Evolutionary conservation across 53 echinoderm and acorn worm genomes (phyloP).

Genomic region (Patiria pectinifera): DNA sequence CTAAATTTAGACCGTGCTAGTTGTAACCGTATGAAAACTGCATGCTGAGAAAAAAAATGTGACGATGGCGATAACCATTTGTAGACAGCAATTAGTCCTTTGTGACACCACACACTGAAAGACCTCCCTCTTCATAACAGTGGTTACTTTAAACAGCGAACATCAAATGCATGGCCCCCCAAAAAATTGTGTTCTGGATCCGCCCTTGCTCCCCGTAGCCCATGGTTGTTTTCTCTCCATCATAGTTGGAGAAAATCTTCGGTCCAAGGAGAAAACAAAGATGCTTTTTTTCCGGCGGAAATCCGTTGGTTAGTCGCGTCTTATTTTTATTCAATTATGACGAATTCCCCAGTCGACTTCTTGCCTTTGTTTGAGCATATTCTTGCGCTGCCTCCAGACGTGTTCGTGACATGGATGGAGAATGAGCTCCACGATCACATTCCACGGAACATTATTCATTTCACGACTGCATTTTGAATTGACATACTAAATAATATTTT

Average conservation of each 20-base stretch:
- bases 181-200: too few species aligned
- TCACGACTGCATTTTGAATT: neutral
- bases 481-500: neutral
- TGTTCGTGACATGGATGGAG: neutral
- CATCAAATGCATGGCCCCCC: too few species aligned
- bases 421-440: neutral
- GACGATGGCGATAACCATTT: too few species aligned
- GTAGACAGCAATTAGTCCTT: neutral
- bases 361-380: neutral
- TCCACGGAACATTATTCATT: too few species aligned
- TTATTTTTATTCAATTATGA: neutral
- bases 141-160: too few species aligned
- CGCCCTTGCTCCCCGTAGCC: neutral
- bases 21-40: too few species aligned
- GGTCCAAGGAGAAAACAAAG: neutral
- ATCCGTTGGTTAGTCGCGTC: neutral
- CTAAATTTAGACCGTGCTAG: too few species aligned
- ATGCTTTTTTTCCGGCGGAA: neutral
- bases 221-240: neutral
- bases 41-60: too few species aligned
- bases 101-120: neutral
- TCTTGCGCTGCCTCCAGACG: neutral
- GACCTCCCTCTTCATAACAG: too few species aligned
- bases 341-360: neutral
- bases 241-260: neutral